Conservation (phyloP, 2,797 vertebrate species). For the Brachyrhaphis roseni region DNA sequence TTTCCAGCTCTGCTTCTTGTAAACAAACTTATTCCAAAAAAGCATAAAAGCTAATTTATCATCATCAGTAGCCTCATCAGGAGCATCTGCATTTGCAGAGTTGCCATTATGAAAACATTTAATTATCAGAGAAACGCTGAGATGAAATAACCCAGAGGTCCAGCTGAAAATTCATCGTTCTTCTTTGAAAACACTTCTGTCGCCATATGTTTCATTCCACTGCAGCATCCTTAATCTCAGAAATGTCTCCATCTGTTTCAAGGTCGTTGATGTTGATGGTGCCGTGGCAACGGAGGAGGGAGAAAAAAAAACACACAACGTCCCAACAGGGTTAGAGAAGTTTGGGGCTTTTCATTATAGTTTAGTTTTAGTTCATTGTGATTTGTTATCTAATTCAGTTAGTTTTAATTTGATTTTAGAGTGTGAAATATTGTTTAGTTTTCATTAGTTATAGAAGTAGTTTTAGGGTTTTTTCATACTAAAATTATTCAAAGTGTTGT, state of each 20-base stretch:
- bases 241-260: neutral
- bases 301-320: too few species aligned
- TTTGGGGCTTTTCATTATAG: too few species aligned
- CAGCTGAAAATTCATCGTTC: neutral
- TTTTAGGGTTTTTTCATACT: too few species aligned
- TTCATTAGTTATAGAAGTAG: too few species aligned
- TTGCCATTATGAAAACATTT: neutral
- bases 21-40: neutral
- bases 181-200: neutral
- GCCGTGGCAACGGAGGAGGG: neutral
- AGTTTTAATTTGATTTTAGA: too few species aligned
- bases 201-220: neutral
- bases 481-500: too few species aligned
- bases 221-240: neutral
- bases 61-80: neutral
- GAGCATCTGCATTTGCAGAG: neutral
- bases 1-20: constrained; percentile 1
- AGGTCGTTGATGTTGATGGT: neutral
- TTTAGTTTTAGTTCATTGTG: too few species aligned
- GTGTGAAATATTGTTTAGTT: too few species aligned
- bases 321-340: too few species aligned
- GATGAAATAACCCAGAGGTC: neutral
- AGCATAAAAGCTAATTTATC: constrained; percentile 1
- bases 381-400: too few species aligned
- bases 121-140: neutral